Evolutionary conservation across 2,888 invertebrate genomes (phyloP).

Genomic region (Onthophagus sagittarius): DNA sequence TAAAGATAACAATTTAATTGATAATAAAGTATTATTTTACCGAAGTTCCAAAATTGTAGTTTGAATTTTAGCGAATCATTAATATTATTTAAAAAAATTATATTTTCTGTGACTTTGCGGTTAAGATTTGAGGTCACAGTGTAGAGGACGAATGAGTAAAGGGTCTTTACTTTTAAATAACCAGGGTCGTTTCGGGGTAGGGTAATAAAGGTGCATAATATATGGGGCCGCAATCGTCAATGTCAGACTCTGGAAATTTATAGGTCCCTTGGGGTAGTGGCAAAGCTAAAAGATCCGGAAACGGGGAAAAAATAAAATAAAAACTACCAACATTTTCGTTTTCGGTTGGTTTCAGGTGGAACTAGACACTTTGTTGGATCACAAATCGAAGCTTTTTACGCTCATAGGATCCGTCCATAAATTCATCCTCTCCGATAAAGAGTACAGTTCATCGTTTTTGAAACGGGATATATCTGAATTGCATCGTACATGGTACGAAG

Average conservation of each 20-base stretch:
- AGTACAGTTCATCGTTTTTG: slow-evolving; percentile 51
- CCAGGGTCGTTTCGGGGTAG: background rate
- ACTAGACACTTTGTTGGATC: slow-evolving; percentile 44
- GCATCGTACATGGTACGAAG: slow-evolving; percentile 67
- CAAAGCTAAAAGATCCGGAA: background rate
- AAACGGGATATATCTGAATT: slow-evolving; percentile 65
- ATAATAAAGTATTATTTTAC: too few species aligned
- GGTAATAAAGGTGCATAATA: background rate
- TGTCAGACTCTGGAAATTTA: background rate
- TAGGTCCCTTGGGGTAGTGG: background rate
- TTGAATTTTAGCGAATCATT: too few species aligned
- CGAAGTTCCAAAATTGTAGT: too few species aligned
- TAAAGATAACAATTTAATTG: too few species aligned
- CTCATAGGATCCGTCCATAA: slow-evolving; percentile 58
- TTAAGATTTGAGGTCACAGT: too few species aligned
- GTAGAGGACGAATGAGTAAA: too few species aligned
- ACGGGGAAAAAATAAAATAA: background rate
- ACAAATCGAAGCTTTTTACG: slow-evolving; percentile 56
- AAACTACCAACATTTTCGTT: background rate
- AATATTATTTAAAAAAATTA: too few species aligned
- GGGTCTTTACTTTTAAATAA: background rate
- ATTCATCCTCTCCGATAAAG: slow-evolving; percentile 51
- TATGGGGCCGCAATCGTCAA: background rate
- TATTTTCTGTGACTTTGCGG: too few species aligned
- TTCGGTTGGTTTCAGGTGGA: slow-evolving; percentile 54